Percentiles rank a stretch among this genome's conserved stretches.
Evolutionary conservation across 1,140 invertebrate genomes (phyloP).

Genomic region (Zeugodacus cucurbitae): DNA sequence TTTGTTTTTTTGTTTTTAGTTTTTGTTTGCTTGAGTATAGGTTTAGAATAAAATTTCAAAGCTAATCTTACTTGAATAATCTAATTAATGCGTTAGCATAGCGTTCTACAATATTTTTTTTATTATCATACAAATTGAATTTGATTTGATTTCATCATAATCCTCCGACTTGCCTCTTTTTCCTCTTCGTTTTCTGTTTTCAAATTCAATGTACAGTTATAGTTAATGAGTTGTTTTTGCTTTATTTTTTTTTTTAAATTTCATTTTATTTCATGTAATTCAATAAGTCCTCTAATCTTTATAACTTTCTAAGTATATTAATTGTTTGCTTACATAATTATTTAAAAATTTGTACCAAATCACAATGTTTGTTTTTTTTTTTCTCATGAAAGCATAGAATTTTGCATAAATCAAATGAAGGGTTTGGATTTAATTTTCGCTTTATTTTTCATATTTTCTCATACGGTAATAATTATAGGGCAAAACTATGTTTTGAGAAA

Average conservation of each 20-base stretch:
- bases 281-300: conserved; percentile 20
- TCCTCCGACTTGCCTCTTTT: background rate
- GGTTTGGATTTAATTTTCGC: background rate
- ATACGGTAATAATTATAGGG: background rate
- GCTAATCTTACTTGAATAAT: conserved; percentile 39
- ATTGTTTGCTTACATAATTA: conserved; percentile 38
- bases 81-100: conserved; percentile 34
- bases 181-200: background rate
- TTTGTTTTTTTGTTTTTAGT: background rate
- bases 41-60: conserved; percentile 40
- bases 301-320: conserved; percentile 32
- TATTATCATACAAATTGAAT: conserved; percentile 10
- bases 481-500: too few species aligned
- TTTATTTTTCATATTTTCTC: background rate
- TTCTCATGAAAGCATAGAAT: conserved; percentile 28
- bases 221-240: background rate
- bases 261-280: conserved; percentile 6
- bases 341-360: conserved; percentile 44
- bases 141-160: background rate
- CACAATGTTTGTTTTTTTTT: conserved; percentile 42
- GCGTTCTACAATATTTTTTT: conserved; percentile 24
- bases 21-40: conserved; percentile 24
- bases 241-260: background rate
- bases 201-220: background rate
- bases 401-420: conserved; percentile 4